These are phyloP conservation scores for Paracentrotus lividus DNA, from an alignment of 53 echinoderm and acorn worm genomes.

Conservation along the genomic window DNA sequence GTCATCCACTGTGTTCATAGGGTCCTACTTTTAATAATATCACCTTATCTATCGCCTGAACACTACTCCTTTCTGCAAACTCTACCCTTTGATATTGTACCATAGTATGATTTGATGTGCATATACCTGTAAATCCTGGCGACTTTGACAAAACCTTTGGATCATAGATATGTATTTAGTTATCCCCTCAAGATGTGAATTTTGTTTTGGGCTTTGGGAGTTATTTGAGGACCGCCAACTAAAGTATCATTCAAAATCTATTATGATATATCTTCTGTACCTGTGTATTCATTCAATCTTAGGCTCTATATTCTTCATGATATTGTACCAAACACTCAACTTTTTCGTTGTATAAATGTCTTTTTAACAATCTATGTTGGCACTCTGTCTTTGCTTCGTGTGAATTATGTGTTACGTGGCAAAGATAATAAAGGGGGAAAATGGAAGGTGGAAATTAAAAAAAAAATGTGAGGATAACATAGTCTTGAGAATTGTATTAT, in stretches of 20 bases:
- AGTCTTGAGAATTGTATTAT: constrained; percentile 63
- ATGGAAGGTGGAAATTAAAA: too few species aligned
- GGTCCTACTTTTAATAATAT: neutral
- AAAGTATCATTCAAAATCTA: neutral
- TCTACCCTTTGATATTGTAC: neutral
- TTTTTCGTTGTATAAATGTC: constrained; percentile 55
- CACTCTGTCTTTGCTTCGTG: constrained; percentile 48
- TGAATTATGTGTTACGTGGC: constrained; percentile 32
- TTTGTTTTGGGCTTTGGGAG: neutral
- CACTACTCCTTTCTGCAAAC: neutral
- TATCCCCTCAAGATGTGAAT: neutral
- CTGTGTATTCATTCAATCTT: constrained; percentile 44
- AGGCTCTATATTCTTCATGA: constrained; percentile 31
- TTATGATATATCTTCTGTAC: constrained; percentile 28
- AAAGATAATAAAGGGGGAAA: neutral
- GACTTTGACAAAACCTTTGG: neutral
- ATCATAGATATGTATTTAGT: neutral
- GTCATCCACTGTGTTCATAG: neutral
- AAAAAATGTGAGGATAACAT: constrained; percentile 13
- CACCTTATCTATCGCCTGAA: neutral
- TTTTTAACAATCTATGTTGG: constrained; percentile 42
- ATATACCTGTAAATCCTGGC: neutral
- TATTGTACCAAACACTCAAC: constrained; percentile 58
- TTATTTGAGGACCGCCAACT: neutral
- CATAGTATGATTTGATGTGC: too few species aligned